A percentile compares a stretch with the other conserved stretches of the same genome.
phyloP scores from a whole-genome alignment of 2,888 invertebrate species.

The Bombylius discolor region DNA sequence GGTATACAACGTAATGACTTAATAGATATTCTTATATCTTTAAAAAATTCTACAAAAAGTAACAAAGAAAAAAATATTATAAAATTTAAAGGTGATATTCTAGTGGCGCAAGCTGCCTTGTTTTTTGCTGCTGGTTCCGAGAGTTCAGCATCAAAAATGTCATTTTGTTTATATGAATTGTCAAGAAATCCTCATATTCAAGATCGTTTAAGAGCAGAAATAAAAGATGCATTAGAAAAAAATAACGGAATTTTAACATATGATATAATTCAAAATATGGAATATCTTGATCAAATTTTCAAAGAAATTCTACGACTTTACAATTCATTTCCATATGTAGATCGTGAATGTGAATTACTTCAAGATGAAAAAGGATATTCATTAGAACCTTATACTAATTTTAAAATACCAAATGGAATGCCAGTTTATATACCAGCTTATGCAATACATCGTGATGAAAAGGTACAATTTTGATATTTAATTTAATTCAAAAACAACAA shows the following conservation, averaged over 20 bases:
- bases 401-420: constrained; percentile 27
- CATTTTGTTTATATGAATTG: constrained; percentile 24
- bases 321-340: constrained; percentile 32
- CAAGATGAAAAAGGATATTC: constrained; percentile 20
- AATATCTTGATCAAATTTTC: constrained; percentile 26
- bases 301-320: constrained; percentile 30
- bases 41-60: constrained; percentile 22
- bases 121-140: constrained; percentile 15
- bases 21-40: constrained; percentile 37
- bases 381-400: constrained; percentile 22
- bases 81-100: constrained; percentile 7
- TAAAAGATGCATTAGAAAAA: constrained; percentile 18
- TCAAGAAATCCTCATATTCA: constrained; percentile 25
- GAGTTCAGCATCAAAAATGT: constrained; percentile 22
- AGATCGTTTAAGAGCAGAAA: constrained; percentile 24
- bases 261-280: constrained; percentile 24
- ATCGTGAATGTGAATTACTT: constrained; percentile 27
- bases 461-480: constrained; percentile 20
- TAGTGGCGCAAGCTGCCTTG: constrained; percentile 13
- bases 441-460: constrained; percentile 30
- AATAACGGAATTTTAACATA: constrained; percentile 21
- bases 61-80: background rate
- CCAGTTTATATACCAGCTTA: constrained; percentile 29
- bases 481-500: too few species aligned
- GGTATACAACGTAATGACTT: constrained; percentile 37